Conservation (phyloP, 30 jellyfish, hydroid and myxozoan genomes). For the Cassiopea xamachana region DNA sequence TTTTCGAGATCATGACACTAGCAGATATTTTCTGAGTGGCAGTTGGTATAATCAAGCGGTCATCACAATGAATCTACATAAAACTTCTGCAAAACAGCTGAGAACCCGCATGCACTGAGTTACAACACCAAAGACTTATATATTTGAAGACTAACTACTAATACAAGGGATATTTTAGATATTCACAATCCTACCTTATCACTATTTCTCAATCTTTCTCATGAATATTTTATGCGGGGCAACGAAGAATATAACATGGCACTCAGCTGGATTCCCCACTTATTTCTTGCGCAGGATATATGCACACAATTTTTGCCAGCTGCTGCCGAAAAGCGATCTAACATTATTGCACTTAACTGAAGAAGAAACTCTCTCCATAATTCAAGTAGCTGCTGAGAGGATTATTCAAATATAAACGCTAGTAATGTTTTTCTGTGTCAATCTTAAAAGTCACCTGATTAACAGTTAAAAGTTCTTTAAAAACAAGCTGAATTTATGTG, state of each 20-base stretch:
- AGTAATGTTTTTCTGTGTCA: neutral
- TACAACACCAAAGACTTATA: constrained; percentile 42
- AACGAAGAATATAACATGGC: constrained; percentile 40
- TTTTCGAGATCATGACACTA: too few relatives aligned
- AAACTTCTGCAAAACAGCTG: constrained; percentile 21
- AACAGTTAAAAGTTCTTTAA: neutral
- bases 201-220: constrained; percentile 41
- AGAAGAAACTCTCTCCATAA: constrained; percentile 8
- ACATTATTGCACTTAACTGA: constrained; percentile 7
- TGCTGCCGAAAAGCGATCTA: constrained; percentile 21
- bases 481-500: neutral
- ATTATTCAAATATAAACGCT: constrained; percentile 24
- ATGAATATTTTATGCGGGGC: constrained; percentile 12
- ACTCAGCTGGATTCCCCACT: constrained; percentile 55
- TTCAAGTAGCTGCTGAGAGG: constrained; percentile 39
- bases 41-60: neutral
- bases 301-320: constrained; percentile 14
- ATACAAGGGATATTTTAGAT: constrained; percentile 49
- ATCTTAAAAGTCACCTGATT: neutral
- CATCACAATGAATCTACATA: neutral
- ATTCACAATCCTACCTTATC: constrained; percentile 38
- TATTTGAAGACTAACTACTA: neutral
- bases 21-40: neutral
- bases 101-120: constrained; percentile 7
- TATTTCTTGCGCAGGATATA: constrained; percentile 14